Conservation (phyloP, 1,140 invertebrate genomes). For the Listronotus bonariensis region DNA sequence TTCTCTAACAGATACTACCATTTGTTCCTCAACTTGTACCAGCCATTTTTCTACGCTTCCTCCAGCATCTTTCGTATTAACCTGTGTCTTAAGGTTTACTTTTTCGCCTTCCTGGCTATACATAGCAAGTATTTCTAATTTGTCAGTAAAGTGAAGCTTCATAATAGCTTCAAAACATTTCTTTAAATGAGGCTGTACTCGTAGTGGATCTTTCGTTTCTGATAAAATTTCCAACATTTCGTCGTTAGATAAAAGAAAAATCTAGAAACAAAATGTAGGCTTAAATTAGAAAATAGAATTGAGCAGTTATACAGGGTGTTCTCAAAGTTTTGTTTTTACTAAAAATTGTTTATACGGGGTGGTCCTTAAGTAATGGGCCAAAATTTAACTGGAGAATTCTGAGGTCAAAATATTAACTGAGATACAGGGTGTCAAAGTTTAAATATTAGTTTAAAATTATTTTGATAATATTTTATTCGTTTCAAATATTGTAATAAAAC, state of each 20-base stretch:
- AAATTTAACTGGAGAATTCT: too few species aligned
- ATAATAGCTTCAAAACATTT: constrained; percentile 89
- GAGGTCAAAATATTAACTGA: too few species aligned
- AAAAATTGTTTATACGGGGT: too few species aligned
- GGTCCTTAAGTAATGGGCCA: too few species aligned
- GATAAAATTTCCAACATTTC: constrained; percentile 95
- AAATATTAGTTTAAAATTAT: too few species aligned
- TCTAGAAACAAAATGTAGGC: constrained; percentile 68
- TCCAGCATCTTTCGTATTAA: constrained; percentile 78
- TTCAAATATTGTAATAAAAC: too few species aligned
- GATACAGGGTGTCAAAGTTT: too few species aligned
- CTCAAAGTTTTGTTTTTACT: too few species aligned
- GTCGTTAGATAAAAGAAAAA: constrained; percentile 97
- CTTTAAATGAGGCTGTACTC: constrained; percentile 88
- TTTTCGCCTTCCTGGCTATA: constrained; percentile 83
- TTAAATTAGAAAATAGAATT: too few species aligned
- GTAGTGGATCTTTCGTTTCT: constrained; percentile 85
- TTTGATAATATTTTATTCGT: too few species aligned
- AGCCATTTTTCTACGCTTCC: constrained; percentile 95
- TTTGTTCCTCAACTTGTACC: constrained; percentile 79
- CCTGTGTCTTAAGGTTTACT: constrained; percentile 69
- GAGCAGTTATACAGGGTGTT: too few species aligned
- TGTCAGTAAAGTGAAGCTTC: constrained; percentile 71
- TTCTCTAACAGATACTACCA: constrained; percentile 74
- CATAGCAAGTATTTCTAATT: constrained; percentile 84